phyloP scores from a whole-genome alignment of 2,888 invertebrate species.

The Scaptomyza tumidula region DNA sequence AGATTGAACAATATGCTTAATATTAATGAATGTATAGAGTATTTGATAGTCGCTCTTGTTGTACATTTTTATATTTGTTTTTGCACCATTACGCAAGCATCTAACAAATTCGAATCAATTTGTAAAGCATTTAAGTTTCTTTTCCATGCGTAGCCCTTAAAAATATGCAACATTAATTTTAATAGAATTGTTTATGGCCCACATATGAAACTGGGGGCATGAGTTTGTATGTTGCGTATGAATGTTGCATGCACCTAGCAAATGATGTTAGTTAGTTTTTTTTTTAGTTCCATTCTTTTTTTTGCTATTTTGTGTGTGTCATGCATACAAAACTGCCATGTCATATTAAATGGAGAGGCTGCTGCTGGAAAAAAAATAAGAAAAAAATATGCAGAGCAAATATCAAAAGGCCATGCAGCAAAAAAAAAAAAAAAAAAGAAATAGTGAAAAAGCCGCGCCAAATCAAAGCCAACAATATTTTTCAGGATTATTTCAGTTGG shows the following conservation, averaged over 20 bases:
- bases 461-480: slow-evolving; percentile 80
- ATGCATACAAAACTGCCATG: slow-evolving; percentile 67
- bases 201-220: slow-evolving; percentile 39
- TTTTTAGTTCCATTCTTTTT: neutral
- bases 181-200: slow-evolving; percentile 76
- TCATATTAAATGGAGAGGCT: slow-evolving; percentile 65
- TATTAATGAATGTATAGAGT: slow-evolving; percentile 31
- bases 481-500: slow-evolving; percentile 77
- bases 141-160: slow-evolving; percentile 42
- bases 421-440: slow-evolving; percentile 28
- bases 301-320: slow-evolving; percentile 45
- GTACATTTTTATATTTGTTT: neutral
- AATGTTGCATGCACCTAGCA: slow-evolving; percentile 22
- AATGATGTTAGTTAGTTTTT: slow-evolving; percentile 53
- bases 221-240: neutral
- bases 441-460: slow-evolving; percentile 61
- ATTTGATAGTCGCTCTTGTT: slow-evolving; percentile 27
- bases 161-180: slow-evolving; percentile 79
- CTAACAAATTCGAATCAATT: slow-evolving; percentile 71
- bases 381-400: slow-evolving; percentile 9
- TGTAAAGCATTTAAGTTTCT: slow-evolving; percentile 67
- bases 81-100: slow-evolving; percentile 37
- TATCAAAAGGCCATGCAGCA: slow-evolving; percentile 26
- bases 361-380: slow-evolving; percentile 30
- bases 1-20: neutral